Base-by-base conservation (phyloP, 2,797 vertebrate genomes). In the Eremophila alpestris region DNA sequence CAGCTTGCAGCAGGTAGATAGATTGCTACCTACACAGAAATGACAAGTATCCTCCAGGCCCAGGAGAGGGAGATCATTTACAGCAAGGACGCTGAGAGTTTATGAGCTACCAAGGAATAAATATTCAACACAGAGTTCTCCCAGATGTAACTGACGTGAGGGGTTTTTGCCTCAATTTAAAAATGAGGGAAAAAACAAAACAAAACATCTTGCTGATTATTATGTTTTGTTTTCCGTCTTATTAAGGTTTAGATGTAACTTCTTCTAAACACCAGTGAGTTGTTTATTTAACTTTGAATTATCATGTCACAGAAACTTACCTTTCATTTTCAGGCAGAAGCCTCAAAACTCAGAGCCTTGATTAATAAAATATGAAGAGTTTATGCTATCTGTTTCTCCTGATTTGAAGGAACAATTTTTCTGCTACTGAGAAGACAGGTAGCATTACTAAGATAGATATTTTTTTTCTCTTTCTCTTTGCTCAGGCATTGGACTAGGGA, bases 321-420 rank as follows among this genome's bases (percentile, higher is more conserved):
- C 56, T 93, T 94, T 92, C 38, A 29, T 86, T 94, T 92, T 54
- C 76, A 89, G 38, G 17, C 76, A 91, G 22, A 92, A 89, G 7
- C 5, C 16, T 93, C 69, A 89, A 83, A 96, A 88, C 46, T 81
- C 76, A 83, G 55, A 79, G 21, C 64, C 62, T 68, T 80, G 54
- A 88, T 96, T 91, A 94, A 96, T 94, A 95, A 95, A 91, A 93
- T 81, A 94, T 95, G 79, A 94, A 83, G 68, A 85, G 62, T 89
- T 96, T 94, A 94, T 90, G 65, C 76, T 83, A 69, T 68, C 46
- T 87, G n/a, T 81, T 95, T 95, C 76, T 87, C 26, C n/a, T 68
- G 11, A 58, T 85, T 94, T 87, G 62, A 95, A 94, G 84, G 45
- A 93, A 24, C 27, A 68, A 15, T 85, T 68, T 89, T 95, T 87